Percentiles rank a stretch among this genome's conserved stretches.
Conservation (phyloP, 2,888 invertebrate species). For the Polylopha cassiicola region DNA sequence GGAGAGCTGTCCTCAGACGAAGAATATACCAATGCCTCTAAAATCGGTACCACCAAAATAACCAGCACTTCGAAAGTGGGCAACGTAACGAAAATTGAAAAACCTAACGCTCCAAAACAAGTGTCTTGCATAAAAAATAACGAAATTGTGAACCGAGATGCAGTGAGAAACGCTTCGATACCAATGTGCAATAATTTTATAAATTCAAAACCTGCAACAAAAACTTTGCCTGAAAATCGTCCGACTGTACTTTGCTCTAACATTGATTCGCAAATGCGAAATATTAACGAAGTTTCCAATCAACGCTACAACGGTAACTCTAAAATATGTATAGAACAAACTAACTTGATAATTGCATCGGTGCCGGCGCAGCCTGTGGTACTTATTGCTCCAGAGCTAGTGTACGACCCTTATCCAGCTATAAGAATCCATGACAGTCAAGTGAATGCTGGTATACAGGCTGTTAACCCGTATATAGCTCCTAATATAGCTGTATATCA, state of each 20-base stretch:
- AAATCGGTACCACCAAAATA: too few relatives aligned
- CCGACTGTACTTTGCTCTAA: constrained; percentile 1
- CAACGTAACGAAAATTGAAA: too few relatives aligned
- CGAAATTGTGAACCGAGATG: too few relatives aligned
- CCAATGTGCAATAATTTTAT: too few relatives aligned
- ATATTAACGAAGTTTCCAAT: constrained; percentile 4
- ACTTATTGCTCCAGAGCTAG: constrained; percentile 42
- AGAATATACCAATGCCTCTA: too few relatives aligned
- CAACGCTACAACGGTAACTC: constrained; percentile 1
- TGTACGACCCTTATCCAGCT: constrained; percentile 42
- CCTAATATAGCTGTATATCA: constrained; percentile 44
- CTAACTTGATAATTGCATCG: constrained; percentile 34
- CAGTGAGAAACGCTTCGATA: too few relatives aligned
- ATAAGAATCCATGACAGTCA: constrained; percentile 32
- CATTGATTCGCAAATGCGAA: not conserved
- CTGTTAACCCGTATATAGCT: constrained; percentile 30
- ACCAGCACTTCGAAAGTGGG: too few relatives aligned
- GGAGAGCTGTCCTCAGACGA: constrained; percentile 63
- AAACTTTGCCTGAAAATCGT: not conserved
- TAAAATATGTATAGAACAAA: constrained; percentile 23
- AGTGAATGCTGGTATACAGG: constrained; percentile 25
- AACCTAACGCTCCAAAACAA: too few relatives aligned
- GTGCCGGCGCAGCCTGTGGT: constrained; percentile 40
- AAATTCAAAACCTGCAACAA: too few relatives aligned
- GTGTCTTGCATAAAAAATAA: too few relatives aligned